Evolutionary conservation across 2,888 invertebrate genomes (phyloP).

Genomic region (Antheraea assamensis): DNA sequence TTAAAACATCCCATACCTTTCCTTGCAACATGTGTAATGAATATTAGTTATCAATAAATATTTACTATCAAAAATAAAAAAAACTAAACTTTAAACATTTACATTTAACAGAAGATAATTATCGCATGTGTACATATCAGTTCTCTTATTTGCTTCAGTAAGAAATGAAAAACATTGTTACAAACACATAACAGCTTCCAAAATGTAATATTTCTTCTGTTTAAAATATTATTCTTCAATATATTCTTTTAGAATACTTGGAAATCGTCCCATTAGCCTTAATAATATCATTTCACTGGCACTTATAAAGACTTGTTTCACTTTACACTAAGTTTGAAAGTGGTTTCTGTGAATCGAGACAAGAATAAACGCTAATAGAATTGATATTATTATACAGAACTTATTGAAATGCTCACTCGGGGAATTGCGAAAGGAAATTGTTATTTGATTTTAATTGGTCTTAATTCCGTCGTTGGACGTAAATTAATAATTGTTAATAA

Average conservation of each 20-base stretch:
- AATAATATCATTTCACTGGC: not conserved
- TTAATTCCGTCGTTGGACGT: not conserved
- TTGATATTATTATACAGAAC: not conserved
- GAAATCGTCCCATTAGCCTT: not conserved
- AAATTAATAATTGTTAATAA: not conserved
- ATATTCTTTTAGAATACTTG: not conserved
- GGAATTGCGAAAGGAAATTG: not conserved
- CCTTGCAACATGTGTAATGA: too few relatives aligned
- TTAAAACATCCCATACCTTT: too few relatives aligned
- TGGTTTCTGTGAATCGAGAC: not conserved
- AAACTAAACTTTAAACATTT: too few relatives aligned
- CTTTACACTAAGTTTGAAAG: slow-evolving; percentile 4
- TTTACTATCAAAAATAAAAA: too few relatives aligned
- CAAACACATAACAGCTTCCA: not conserved
- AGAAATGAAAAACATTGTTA: not conserved
- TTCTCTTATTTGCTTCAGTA: not conserved
- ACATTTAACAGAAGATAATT: too few relatives aligned
- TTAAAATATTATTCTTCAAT: not conserved
- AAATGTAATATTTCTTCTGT: not conserved
- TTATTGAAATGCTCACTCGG: not conserved
- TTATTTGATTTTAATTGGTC: not conserved
- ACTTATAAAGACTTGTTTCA: not conserved
- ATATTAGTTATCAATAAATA: too few relatives aligned
- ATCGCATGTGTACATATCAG: too few relatives aligned
- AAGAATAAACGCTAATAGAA: not conserved